Evolutionary conservation across 1,140 invertebrate species (phyloP).

Genomic region (Leucophenga varia): DNA sequence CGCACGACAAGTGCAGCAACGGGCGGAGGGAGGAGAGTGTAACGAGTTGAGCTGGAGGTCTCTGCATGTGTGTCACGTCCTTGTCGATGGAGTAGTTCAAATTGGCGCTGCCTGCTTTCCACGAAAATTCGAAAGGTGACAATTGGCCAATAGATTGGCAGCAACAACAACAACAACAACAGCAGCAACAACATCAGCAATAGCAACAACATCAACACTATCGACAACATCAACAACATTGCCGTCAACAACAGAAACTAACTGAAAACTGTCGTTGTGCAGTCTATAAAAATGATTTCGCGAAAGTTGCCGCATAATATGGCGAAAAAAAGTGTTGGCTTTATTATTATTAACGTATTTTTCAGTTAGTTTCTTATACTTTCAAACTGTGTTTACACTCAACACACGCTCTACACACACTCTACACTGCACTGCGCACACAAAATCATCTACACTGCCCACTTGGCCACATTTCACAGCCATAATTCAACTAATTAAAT

Average conservation of each 20-base stretch:
- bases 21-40: not conserved
- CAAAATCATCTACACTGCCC: constrained; percentile 3
- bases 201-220: constrained; percentile 8
- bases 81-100: constrained; percentile 16
- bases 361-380: constrained; percentile 34
- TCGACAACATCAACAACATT: constrained; percentile 16
- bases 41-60: too few relatives aligned
- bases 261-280: too few relatives aligned
- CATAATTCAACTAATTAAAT: constrained; percentile 55
- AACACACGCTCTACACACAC: too few relatives aligned
- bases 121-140: constrained; percentile 40
- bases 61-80: constrained; percentile 14
- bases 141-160: constrained; percentile 34
- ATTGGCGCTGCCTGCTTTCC: constrained; percentile 12
- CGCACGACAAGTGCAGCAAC: constrained; percentile 18
- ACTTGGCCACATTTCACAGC: constrained; percentile 45
- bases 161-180: constrained; percentile 1
- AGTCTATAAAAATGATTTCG: constrained; percentile 50
- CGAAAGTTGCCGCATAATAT: constrained; percentile 52
- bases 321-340: constrained; percentile 39
- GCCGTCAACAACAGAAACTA: too few relatives aligned
- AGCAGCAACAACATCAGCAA: constrained; percentile 5
- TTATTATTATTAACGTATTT: constrained; percentile 45
- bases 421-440: too few relatives aligned
- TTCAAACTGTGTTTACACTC: too few relatives aligned